These are phyloP conservation scores for Spilosoma lubricipeda DNA, from an alignment of 2,888 invertebrate species.

Conservation along the genomic window DNA sequence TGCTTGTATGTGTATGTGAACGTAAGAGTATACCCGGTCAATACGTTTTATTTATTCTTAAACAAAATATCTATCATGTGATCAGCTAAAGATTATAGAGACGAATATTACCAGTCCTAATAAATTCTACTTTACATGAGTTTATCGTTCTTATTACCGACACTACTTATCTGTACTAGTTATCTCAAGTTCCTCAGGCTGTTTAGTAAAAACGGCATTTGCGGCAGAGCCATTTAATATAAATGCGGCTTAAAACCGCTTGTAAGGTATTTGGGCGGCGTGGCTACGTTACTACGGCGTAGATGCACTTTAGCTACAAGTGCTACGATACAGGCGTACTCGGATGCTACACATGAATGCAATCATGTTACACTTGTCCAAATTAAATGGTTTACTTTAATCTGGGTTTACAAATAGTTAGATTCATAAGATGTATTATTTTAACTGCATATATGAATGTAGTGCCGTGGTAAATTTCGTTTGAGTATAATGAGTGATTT, in stretches of 20 bases:
- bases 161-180: conserved; percentile 13
- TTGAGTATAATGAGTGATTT: too few relatives aligned
- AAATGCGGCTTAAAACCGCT: conserved; percentile 67
- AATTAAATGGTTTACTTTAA: conserved; percentile 29
- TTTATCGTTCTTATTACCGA: conserved; percentile 14
- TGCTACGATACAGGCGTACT: conserved; percentile 40
- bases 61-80: not conserved
- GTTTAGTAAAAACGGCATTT: conserved; percentile 29
- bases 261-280: conserved; percentile 60
- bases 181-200: conserved; percentile 13
- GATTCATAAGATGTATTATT: not conserved
- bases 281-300: conserved; percentile 44
- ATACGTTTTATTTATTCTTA: not conserved
- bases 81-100: not conserved
- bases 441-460: too few relatives aligned
- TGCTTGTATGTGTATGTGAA: not conserved
- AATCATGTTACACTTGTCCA: conserved; percentile 49
- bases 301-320: conserved; percentile 39
- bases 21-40: not conserved
- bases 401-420: not conserved
- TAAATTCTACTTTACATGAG: conserved; percentile 3
- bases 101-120: not conserved
- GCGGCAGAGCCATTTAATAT: conserved; percentile 44
- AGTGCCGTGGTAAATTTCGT: too few relatives aligned
- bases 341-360: conserved; percentile 50